Conservation (phyloP, 2,888 invertebrate species). For the Salticus scenicus region DNA sequence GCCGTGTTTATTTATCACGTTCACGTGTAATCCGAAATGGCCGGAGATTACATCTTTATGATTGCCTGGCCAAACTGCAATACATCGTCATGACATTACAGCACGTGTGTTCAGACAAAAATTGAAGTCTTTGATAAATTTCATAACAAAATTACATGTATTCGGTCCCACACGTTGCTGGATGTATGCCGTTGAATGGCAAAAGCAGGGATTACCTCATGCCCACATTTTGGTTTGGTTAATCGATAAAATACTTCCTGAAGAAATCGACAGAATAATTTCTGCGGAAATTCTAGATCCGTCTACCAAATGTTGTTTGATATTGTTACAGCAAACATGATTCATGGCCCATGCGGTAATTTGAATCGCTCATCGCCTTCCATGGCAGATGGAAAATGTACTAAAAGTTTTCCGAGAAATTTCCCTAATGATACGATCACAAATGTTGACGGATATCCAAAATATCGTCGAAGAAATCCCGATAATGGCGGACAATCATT, state of each 20-base stretch:
- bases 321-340: conserved; percentile 75
- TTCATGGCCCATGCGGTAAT: conserved; percentile 72
- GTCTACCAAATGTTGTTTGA: conserved; percentile 72
- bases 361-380: conserved; percentile 44
- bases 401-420: conserved; percentile 72
- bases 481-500: neutral
- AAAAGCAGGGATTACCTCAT: conserved; percentile 74
- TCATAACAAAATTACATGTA: conserved; percentile 63
- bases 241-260: conserved; percentile 64
- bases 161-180: conserved; percentile 72
- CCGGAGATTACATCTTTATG: conserved; percentile 73
- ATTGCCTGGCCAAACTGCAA: conserved; percentile 60
- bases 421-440: conserved; percentile 72
- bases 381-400: conserved; percentile 67
- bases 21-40: conserved; percentile 77
- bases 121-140: conserved; percentile 70
- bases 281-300: conserved; percentile 75
- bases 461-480: conserved; percentile 72
- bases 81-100: conserved; percentile 69
- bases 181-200: conserved; percentile 73
- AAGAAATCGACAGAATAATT: conserved; percentile 74
- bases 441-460: conserved; percentile 74
- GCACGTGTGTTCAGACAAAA: conserved; percentile 73
- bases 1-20: conserved; percentile 77
- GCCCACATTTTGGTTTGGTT: conserved; percentile 33